Evolutionary conservation across 2,797 vertebrate genomes (phyloP).

Genomic region (Muscicapa striata): DNA sequence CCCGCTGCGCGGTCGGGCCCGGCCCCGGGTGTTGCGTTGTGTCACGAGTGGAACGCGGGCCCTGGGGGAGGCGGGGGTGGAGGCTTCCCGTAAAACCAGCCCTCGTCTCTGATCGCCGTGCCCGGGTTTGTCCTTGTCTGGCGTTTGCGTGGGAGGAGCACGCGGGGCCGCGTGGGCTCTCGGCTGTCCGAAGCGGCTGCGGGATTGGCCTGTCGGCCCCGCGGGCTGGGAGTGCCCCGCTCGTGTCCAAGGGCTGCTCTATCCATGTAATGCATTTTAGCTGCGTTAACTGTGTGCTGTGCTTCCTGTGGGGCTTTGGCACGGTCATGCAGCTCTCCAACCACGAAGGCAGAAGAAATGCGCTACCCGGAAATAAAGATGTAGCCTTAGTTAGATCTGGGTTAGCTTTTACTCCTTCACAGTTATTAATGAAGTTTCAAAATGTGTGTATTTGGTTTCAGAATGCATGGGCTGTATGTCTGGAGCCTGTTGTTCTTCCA

Average conservation of each 20-base stretch:
- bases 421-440: neutral
- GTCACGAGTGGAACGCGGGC: neutral
- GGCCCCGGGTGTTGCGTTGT: neutral
- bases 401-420: neutral
- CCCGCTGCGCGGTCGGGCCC: neutral
- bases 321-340: rapidly evolving
- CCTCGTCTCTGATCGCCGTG: rapidly evolving
- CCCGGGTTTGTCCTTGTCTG: rapidly evolving
- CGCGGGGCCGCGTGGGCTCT: rapidly evolving
- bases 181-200: rapidly evolving
- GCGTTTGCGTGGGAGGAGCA: rapidly evolving
- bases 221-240: rapidly evolving
- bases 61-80: too few species aligned
- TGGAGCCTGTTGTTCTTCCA: neutral
- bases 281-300: too few species aligned
- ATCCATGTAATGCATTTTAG: rapidly evolving
- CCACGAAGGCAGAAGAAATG: rapidly evolving
- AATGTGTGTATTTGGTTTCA: rapidly evolving
- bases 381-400: neutral
- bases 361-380: rapidly evolving
- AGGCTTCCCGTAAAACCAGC: rapidly evolving
- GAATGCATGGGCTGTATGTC: rapidly evolving
- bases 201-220: rapidly evolving
- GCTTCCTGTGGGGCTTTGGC: neutral
- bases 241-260: rapidly evolving